These are phyloP conservation scores for Podarcis siculus DNA, from an alignment of 2,797 vertebrate genomes.

Conservation along the genomic window DNA sequence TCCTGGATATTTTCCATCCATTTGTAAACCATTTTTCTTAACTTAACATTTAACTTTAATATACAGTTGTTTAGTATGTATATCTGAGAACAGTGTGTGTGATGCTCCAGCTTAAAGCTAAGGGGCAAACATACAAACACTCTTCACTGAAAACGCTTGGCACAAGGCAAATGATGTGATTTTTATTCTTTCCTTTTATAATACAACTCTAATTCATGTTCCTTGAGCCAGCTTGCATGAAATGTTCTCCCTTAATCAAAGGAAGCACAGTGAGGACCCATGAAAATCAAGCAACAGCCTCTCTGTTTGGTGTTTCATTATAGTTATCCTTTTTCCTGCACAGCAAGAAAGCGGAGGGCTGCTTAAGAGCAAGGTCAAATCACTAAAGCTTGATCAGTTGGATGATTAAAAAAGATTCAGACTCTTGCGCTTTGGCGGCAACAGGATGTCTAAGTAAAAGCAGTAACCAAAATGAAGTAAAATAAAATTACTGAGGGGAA, in stretches of 20 bases:
- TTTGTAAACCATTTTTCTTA: neutral
- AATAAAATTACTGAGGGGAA: neutral
- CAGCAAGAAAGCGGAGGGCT: neutral
- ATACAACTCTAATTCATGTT: conserved; percentile 37
- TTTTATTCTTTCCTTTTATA: conserved; percentile 31
- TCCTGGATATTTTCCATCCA: neutral
- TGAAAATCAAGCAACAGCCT: conserved; percentile 17
- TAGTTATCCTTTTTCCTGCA: neutral
- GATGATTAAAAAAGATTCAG: conserved; percentile 24
- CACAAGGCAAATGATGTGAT: conserved; percentile 21
- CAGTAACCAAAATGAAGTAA: neutral
- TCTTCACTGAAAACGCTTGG: conserved; percentile 29
- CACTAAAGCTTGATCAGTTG: conserved; percentile 14
- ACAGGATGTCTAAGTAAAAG: conserved; percentile 19
- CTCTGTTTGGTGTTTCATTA: conserved; percentile 1
- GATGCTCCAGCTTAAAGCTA: neutral
- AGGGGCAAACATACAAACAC: neutral
- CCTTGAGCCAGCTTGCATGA: conserved; percentile 12
- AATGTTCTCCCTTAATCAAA: conserved; percentile 40
- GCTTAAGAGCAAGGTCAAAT: conserved; percentile 11
- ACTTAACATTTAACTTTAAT: neutral
- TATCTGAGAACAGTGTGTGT: neutral
- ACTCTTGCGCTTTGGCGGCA: neutral
- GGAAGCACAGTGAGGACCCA: conserved; percentile 19
- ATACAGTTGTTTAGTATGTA: neutral